Evolutionary conservation across 2,113 vertebrate species (phyloP), one percentile per base, ranked within the genome.

Genomic region (Cynocephalus volans): DNA sequence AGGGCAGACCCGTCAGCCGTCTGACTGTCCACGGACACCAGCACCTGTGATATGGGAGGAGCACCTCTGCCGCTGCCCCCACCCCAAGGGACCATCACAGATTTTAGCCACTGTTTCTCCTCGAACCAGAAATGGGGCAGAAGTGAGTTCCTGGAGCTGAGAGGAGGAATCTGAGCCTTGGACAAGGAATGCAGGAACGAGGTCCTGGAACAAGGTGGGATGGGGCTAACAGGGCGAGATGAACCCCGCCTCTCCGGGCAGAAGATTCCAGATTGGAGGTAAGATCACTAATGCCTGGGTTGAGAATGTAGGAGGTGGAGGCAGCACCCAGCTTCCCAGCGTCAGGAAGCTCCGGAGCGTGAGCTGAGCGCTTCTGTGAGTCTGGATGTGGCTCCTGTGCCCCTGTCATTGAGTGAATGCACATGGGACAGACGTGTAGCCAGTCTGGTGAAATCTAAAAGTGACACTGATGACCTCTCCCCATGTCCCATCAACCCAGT

Each of bases 31-130:
- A 36, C 62, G 31, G 9, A 15, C 48, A 14, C 41, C 45, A 23
- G 41, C n/a, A 23, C 2, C 58, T 0, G 12, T 26, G 41, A 52
- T 17, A 11, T 9, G 8, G 73, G 26, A 23, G 21, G 45, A 19
- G 8, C 7, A 1, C 18, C 65, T 24, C 33, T 62, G 41, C 14
- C 56, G 17, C 65, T 28, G 36, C 6, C 54, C 18, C 17, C 0
- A 0, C n/a, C 50, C 54, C 2, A 0, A 2, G 2, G 10, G 26
- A 26, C 1, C 45, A 18, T 3, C 0, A 48, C 12, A 70, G 28
- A 3, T 4, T 4, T 8, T 26, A 17, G 54, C 48, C 0, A 0
- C 13, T 5, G 6, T 12, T 45, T 14, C 18, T n/a, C 85, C 72
- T 18, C 3, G 64, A 26, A 31, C 4, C 15, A 5, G 45, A 8